Conservation (phyloP, 64 coral and sea anemone species). For the Pocillopora verrucosa region DNA sequence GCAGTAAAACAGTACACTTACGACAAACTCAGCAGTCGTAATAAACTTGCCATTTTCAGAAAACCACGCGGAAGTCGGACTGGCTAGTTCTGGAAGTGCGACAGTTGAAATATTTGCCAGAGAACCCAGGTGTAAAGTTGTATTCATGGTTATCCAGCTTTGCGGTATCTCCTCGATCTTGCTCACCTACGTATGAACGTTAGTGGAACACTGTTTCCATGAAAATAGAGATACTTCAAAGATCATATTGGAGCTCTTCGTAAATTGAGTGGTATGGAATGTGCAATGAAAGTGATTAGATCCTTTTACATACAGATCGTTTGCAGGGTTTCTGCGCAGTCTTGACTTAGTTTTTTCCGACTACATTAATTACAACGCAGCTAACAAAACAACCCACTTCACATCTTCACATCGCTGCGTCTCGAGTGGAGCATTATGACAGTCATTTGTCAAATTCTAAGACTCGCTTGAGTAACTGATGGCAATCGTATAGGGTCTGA, state of each 20-base stretch:
- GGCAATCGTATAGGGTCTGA: neutral
- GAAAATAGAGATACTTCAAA: too few species aligned
- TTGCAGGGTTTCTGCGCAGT: neutral
- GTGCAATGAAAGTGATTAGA: too few species aligned
- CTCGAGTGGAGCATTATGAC: neutral
- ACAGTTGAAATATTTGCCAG: conserved; percentile 3
- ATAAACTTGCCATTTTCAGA: neutral
- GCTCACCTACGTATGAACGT: too few species aligned
- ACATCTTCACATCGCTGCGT: neutral
- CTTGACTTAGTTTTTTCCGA: neutral
- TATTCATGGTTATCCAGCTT: neutral
- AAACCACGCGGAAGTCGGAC: neutral
- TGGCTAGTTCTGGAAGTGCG: neutral
- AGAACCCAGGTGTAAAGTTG: neutral
- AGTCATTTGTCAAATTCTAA: conserved; percentile 11
- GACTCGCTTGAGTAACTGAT: neutral
- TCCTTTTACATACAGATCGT: too few species aligned
- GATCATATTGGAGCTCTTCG: too few species aligned
- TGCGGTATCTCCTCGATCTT: too few species aligned
- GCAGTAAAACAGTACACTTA: conserved; percentile 23
- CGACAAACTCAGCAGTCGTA: conserved; percentile 4
- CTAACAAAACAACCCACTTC: neutral
- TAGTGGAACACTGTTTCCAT: too few species aligned
- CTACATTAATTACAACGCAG: neutral
- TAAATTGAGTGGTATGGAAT: too few species aligned